A percentile compares a stretch with the other conserved stretches of the same genome.
These are phyloP conservation scores for Salvelinus sp. DNA, from an alignment of 2,113 vertebrate genomes.

Conservation along the genomic window DNA sequence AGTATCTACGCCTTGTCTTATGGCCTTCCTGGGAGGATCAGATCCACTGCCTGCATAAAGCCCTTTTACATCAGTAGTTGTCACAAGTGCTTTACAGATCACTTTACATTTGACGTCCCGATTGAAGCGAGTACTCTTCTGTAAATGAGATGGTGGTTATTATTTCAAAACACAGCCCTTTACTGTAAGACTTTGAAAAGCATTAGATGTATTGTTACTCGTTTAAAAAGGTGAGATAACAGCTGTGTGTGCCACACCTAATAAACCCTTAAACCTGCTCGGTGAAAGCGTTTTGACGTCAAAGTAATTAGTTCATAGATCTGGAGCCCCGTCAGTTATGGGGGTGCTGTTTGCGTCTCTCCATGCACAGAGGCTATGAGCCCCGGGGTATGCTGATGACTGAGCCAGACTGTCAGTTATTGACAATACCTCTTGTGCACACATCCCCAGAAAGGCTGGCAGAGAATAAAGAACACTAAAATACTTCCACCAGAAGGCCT, in stretches of 20 bases:
- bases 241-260: conserved; percentile 43
- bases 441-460: neutral
- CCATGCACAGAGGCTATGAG: conserved; percentile 29
- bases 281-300: conserved; percentile 49
- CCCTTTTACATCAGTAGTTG: too few relatives aligned
- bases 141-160: neutral
- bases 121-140: neutral
- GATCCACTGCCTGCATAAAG: too few relatives aligned
- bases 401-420: conserved; percentile 66
- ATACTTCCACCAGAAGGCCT: conserved; percentile 15
- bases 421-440: conserved; percentile 50
- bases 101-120: neutral
- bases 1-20: too few relatives aligned
- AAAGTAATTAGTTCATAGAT: conserved; percentile 62
- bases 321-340: conserved; percentile 61
- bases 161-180: conserved; percentile 4
- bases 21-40: too few relatives aligned
- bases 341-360: conserved; percentile 57
- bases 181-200: conserved; percentile 17
- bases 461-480: conserved; percentile 2
- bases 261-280: conserved; percentile 33
- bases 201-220: too few relatives aligned
- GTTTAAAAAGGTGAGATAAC: conserved; percentile 17
- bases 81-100: too few relatives aligned
- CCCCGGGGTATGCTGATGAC: conserved; percentile 56